These are phyloP conservation scores for Brachionus sp. DNA, from an alignment of 1,140 invertebrate species.

Conservation along the genomic window DNA sequence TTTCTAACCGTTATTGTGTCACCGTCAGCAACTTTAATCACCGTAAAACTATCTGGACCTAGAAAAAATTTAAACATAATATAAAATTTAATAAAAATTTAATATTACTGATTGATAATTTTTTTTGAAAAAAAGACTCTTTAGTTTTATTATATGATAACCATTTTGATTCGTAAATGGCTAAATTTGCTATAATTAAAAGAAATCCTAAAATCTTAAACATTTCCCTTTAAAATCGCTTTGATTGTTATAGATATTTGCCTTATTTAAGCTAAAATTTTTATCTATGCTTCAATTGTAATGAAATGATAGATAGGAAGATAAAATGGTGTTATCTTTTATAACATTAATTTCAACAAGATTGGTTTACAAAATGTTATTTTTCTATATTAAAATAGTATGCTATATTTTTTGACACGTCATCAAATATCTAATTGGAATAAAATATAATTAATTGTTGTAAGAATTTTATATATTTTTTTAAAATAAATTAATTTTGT, in stretches of 20 bases:
- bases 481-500: no score
- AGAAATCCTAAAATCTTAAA: background rate
- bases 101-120: background rate
- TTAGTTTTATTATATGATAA: background rate
- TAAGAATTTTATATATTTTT: background rate
- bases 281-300: background rate
- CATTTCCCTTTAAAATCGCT: no score
- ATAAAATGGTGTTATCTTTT: background rate
- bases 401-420: background rate
- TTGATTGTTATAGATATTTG: no score
- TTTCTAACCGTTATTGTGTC: constrained; percentile 36
- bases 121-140: background rate
- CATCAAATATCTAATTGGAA: no score
- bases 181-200: background rate
- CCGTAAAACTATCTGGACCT: constrained; percentile 7
- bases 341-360: background rate
- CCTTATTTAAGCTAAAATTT: no score
- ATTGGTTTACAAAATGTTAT: background rate
- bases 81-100: background rate
- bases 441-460: background rate
- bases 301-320: background rate
- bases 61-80: background rate
- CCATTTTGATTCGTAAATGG: background rate
- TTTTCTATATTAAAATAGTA: background rate
- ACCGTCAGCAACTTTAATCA: constrained; percentile 32